These are phyloP conservation scores for Eonycteris spelaea DNA, from an alignment of 2,113 vertebrate genomes.

Conservation along the genomic window DNA sequence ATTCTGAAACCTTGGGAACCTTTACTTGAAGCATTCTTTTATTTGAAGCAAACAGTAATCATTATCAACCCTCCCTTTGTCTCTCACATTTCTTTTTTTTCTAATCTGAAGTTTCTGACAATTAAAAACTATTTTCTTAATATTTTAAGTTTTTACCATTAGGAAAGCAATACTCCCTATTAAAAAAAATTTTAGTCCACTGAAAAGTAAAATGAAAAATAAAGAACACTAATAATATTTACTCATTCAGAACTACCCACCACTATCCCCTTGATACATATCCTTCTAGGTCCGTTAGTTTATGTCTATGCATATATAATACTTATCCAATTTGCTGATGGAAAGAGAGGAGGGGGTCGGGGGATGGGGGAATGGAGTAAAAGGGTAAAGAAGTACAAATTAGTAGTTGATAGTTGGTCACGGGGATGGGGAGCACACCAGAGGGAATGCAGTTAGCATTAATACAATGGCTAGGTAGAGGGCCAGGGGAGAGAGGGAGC, in stretches of 20 bases:
- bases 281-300: not conserved
- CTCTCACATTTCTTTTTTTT: not conserved
- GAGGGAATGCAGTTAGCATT: too few species aligned
- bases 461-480: too few species aligned
- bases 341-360: too few species aligned
- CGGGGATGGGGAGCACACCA: too few species aligned
- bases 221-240: not conserved
- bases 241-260: not conserved
- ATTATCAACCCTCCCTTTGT: not conserved
- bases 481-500: too few species aligned
- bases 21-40: not conserved
- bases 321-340: not conserved
- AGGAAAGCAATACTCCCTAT: not conserved
- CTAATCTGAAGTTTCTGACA: not conserved
- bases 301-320: not conserved
- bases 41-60: not conserved
- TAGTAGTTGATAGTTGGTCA: too few species aligned
- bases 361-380: too few species aligned
- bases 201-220: not conserved
- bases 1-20: not conserved
- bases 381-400: too few species aligned
- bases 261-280: not conserved
- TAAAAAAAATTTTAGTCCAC: not conserved
- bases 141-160: not conserved
- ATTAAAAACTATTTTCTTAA: constrained; percentile 7